Evolutionary conservation across 37 sponge, comb jelly and placozoan species (phyloP).

Genomic region (Lycopodina hypogea): DNA sequence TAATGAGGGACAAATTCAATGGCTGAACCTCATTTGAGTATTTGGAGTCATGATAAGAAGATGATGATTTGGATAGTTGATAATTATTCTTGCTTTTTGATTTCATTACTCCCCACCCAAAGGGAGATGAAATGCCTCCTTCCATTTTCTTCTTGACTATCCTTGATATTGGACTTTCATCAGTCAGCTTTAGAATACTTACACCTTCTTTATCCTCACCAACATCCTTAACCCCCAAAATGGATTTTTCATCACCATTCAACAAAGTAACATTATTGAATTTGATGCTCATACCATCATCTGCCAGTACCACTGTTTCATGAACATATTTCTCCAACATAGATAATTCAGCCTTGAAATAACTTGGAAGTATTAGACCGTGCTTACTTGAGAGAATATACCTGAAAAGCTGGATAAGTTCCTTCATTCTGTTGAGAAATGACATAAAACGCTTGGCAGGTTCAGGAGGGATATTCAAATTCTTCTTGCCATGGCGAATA

Average conservation of each 20-base stretch:
- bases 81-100: no score
- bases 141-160: no score
- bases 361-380: neutral
- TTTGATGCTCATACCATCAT: neutral
- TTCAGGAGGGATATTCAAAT: neutral
- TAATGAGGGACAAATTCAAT: no score
- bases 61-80: no score
- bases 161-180: no score
- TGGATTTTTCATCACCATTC: neutral
- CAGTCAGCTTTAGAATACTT: no score
- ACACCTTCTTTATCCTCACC: no score
- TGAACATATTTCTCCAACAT: neutral
- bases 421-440: conserved; percentile 26
- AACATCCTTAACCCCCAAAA: no score
- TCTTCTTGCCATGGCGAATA: neutral
- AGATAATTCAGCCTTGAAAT: conserved; percentile 25
- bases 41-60: no score
- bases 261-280: neutral
- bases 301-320: neutral
- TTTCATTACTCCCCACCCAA: no score
- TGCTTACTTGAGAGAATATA: neutral
- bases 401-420: conserved; percentile 6
- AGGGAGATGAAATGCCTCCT: no score
- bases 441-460: neutral
- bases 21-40: no score